A percentile compares a stretch with the other conserved stretches of the same genome.
Conservation (phyloP, 2,888 invertebrate species). For the Caenorhabditis angaria region DNA sequence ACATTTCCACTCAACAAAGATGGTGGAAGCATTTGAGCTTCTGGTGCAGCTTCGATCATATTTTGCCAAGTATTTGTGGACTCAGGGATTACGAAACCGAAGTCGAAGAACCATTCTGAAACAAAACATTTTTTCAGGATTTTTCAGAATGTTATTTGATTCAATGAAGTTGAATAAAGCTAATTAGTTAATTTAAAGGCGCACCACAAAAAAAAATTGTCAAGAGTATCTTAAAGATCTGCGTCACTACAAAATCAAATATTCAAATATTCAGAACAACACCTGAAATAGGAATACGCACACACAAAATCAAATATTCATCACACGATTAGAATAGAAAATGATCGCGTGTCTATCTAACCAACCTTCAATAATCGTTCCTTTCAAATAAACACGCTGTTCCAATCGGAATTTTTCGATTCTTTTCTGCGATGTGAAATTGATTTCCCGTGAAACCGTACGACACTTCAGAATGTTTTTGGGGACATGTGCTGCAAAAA, state of each 20-base stretch:
- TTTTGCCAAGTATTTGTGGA: conserved; percentile 99
- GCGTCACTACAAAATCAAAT: no score
- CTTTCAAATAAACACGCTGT: conserved; percentile 80
- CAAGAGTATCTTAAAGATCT: no score
- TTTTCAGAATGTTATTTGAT: conserved; percentile 7
- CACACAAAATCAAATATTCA: conserved; percentile 7
- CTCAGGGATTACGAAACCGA: conserved; percentile 97
- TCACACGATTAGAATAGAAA: background rate
- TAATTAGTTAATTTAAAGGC: no score
- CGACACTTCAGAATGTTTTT: conserved; percentile 93
- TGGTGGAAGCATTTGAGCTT: conserved; percentile 99
- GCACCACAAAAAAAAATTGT: no score
- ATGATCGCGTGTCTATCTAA: conserved; percentile 16
- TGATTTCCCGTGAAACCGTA: conserved; percentile 76
- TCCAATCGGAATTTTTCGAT: conserved; percentile 96
- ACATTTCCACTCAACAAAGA: conserved; percentile 94
- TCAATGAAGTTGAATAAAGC: no score
- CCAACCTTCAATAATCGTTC: conserved; percentile 74
- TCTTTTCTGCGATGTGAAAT: conserved; percentile 80
- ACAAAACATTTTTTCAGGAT: conserved; percentile 17
- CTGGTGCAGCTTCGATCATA: conserved; percentile 96
- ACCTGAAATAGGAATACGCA: background rate
- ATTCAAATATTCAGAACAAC: background rate
- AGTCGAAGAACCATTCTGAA: conserved; percentile 96
- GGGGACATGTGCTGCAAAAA: conserved; percentile 85